Evolutionary conservation across 2,888 invertebrate genomes (phyloP), one percentile per base, ranked within the genome.

Genomic region (Agrenia bidenticulata): DNA sequence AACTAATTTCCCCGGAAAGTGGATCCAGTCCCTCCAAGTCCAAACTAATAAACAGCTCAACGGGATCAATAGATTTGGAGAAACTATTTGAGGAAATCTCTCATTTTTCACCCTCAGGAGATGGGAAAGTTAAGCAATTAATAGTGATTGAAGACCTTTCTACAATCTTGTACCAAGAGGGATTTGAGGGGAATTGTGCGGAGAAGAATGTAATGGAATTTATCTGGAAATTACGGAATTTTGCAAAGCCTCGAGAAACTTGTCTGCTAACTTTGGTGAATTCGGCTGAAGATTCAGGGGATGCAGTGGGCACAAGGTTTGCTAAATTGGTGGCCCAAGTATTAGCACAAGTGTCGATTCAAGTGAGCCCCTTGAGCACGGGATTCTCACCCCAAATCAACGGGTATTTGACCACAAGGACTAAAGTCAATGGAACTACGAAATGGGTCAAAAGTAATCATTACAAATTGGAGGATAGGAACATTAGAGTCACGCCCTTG

Each of bases 321-420:
- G 19, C 45, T 4, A 45, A 45, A 19, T 17, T 15, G 4, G 19
- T 45, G n/a, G 5, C n/a, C 19, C 45, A 45, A 17, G 15, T 45
- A 5, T 15, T 45, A n/a, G 45, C 45, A 11, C n/a, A 45, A 15
- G n/a, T 45, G 4, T 17, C 45, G n/a, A 45, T 45, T 17, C n/a
- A 45, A 45, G 19, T 45, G 5, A 45, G 45, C n/a, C 45, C 45
- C 45, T 45, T 45, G n/a, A 45, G 45, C n/a, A 45, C 45, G 19
- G 45, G 45, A 17, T 45, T 45, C 15, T 45, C 45, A 4, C 45
- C 45, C 9, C 45, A 45, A 19, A 45, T 45, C 15, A 45, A n/a
- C 45, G 45, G 45, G 4, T 45, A 45, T 15, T 19, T 45, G 15
- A 45, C 45, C 4, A 19, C 19, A 15, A 45, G 45, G n/a, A 9